These are phyloP conservation scores for Tachyglossus aculeatus DNA, from an alignment of 2,797 vertebrate genomes.

Conservation along the genomic window DNA sequence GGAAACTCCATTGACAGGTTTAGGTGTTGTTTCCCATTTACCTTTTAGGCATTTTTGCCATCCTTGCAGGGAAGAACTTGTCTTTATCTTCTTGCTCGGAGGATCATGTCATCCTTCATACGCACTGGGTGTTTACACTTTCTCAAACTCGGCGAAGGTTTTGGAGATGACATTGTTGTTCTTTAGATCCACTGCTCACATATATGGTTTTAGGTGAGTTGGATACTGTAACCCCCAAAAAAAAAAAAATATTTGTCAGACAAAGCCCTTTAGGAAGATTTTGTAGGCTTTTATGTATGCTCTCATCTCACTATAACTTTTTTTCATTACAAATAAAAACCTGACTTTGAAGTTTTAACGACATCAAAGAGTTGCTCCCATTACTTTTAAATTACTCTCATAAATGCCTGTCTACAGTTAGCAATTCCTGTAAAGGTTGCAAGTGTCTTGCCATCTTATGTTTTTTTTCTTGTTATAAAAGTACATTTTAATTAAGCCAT, in stretches of 20 bases:
- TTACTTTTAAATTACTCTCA: constrained; percentile 44
- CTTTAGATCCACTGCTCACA: background rate
- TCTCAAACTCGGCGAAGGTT: background rate
- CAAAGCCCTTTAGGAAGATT: constrained; percentile 36
- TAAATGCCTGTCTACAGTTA: constrained; percentile 41
- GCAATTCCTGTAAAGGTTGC: constrained; percentile 25
- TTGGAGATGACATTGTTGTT: background rate
- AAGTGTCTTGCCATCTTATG: constrained; percentile 24
- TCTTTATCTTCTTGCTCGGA: background rate
- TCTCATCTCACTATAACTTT: constrained; percentile 19
- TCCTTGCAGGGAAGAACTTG: background rate
- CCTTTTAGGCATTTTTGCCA: too few relatives aligned
- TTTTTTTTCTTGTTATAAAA: constrained; percentile 36
- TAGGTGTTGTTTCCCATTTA: too few relatives aligned
- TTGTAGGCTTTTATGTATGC: constrained; percentile 35
- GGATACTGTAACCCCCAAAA: too few relatives aligned
- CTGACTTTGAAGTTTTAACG: constrained; percentile 33
- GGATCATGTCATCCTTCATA: background rate
- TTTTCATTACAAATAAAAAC: constrained; percentile 40
- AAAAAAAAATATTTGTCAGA: background rate
- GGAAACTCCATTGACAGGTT: too few relatives aligned
- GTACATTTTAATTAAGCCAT: constrained; percentile 35
- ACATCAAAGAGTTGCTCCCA: constrained; percentile 41
- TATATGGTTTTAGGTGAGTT: background rate
- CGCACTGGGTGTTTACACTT: fast-evolving